Conservation (phyloP, 2,113 vertebrate genomes). For the Passer domesticus region DNA sequence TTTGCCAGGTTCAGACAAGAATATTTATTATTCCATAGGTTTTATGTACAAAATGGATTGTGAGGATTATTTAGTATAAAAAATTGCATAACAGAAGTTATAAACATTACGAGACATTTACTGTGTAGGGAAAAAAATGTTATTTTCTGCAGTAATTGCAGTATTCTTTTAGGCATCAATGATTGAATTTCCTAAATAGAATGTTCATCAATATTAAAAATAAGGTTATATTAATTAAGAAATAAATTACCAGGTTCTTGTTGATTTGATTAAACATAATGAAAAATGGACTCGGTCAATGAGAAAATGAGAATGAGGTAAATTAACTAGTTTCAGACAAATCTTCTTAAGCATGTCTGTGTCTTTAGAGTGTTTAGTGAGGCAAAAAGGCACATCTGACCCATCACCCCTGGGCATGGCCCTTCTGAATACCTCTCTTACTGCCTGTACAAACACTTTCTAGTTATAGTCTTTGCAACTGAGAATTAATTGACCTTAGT, state of each 20-base stretch:
- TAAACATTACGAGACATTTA: neutral
- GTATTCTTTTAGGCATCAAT: neutral
- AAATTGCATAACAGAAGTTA: neutral
- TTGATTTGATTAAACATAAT: constrained; percentile 36
- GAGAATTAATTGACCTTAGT: neutral
- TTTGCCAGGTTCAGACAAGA: neutral
- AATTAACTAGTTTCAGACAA: neutral
- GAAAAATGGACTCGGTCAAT: neutral
- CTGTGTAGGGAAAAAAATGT: neutral
- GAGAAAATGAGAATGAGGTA: neutral
- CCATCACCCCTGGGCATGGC: neutral
- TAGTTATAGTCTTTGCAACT: neutral
- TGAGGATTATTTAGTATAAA: neutral
- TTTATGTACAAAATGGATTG: neutral
- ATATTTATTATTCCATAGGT: neutral
- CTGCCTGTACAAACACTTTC: neutral
- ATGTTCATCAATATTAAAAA: constrained; percentile 27
- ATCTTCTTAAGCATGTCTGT: neutral
- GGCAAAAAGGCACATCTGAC: neutral
- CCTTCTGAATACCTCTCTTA: neutral
- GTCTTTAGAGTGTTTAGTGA: neutral
- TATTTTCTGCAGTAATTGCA: neutral
- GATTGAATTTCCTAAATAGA: neutral
- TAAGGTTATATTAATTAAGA: constrained; percentile 37
- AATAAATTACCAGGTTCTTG: constrained; percentile 23